Evolutionary conservation across 2,797 vertebrate species (phyloP).

Genomic region (Enteromius thamalakanensis): DNA sequence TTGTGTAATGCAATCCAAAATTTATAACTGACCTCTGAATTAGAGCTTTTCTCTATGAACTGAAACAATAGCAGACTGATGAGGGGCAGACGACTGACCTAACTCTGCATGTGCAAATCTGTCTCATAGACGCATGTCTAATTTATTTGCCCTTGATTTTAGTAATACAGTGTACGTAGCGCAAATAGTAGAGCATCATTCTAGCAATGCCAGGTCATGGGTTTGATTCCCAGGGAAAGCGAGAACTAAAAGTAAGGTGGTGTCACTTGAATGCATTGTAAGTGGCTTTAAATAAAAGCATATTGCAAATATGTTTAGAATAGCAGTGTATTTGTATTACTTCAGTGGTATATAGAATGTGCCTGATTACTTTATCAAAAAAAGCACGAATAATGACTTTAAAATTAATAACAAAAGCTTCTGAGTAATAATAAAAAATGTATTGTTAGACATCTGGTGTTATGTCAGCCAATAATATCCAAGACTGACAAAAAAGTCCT

Average conservation of each 20-base stretch:
- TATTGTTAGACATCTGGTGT: background rate
- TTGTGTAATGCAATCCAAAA: constrained; percentile 64
- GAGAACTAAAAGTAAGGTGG: too few species aligned
- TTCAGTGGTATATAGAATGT: background rate
- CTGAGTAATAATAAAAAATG: too few species aligned
- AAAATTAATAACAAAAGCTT: background rate
- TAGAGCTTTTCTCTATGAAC: constrained; percentile 58
- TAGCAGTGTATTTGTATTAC: background rate
- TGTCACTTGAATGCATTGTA: background rate
- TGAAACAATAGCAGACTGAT: background rate
- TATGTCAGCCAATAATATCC: background rate
- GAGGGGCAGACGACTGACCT: constrained; percentile 21
- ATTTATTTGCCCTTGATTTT: background rate
- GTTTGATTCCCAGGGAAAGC: background rate
- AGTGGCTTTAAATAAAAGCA: background rate
- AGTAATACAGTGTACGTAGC: background rate
- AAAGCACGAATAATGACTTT: background rate
- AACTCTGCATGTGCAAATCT: background rate
- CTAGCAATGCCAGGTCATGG: background rate
- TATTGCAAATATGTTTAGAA: background rate
- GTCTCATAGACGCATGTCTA: background rate
- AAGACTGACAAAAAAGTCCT: background rate
- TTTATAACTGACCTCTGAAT: constrained; percentile 59
- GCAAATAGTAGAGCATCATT: background rate
- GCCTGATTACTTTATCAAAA: background rate